Conservation (phyloP, 2,113 vertebrate species). For the Mormyrus iriodes region DNA sequence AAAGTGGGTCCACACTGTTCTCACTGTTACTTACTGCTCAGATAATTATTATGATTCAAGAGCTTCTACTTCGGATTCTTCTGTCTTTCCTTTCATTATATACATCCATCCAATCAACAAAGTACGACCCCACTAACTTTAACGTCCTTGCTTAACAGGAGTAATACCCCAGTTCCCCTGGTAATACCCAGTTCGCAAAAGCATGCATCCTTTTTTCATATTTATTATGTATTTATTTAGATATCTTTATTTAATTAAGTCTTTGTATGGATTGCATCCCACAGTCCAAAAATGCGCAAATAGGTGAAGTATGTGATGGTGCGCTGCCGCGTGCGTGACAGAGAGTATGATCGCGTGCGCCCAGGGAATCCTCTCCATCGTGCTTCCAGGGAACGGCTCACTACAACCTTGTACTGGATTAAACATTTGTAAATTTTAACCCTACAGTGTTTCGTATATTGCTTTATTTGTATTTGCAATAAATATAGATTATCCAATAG, state of each 20-base stretch:
- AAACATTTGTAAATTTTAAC: neutral
- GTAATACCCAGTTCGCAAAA: constrained; percentile 28
- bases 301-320: neutral
- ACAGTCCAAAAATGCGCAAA: neutral
- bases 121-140: constrained; percentile 18
- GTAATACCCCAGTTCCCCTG: constrained; percentile 21
- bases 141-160: constrained; percentile 14
- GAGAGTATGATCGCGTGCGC: neutral
- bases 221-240: neutral
- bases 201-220: neutral
- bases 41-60: constrained; percentile 31
- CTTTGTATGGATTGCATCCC: neutral
- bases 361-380: neutral
- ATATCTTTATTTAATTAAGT: neutral
- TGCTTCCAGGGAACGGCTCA: neutral
- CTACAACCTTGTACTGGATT: neutral
- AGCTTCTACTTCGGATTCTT: constrained; percentile 40
- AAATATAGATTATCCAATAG: neutral
- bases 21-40: constrained; percentile 24
- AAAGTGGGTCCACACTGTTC: constrained; percentile 41
- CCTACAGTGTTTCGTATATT: neutral
- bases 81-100: constrained; percentile 29
- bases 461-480: neutral
- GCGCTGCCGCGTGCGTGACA: neutral
- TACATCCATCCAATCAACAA: constrained; percentile 28